Percentiles rank a stretch among this genome's conserved stretches.
phyloP scores from a whole-genome alignment of 2,797 vertebrate genomes.

The Sparus aurata region DNA sequence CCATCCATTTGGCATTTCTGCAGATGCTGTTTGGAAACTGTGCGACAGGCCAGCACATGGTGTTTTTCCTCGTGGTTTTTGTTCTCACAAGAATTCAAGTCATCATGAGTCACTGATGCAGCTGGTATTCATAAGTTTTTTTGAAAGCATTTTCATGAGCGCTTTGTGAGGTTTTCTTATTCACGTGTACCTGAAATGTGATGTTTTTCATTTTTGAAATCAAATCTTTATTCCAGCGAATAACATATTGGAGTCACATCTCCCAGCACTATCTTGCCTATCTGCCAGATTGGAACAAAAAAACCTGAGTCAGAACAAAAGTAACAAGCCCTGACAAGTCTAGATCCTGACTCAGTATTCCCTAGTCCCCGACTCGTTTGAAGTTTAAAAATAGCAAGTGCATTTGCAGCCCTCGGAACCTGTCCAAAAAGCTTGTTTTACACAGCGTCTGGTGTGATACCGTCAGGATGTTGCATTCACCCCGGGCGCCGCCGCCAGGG shows the following conservation, averaged over 20 bases:
- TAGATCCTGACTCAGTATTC: slow-evolving; percentile 26
- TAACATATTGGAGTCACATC: background rate
- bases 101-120: background rate
- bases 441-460: slow-evolving; percentile 8
- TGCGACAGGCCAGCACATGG: background rate
- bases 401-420: slow-evolving; percentile 1
- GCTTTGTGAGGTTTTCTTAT: background rate
- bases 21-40: slow-evolving; percentile 50
- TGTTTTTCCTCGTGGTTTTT: background rate
- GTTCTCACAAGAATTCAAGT: background rate
- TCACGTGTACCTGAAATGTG: background rate
- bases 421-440: slow-evolving; percentile 29
- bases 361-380: background rate
- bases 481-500: background rate
- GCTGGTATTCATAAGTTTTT: background rate
- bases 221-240: background rate
- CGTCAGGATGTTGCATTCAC: slow-evolving; percentile 11
- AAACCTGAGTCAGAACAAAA: background rate
- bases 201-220: background rate
- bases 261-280: background rate
- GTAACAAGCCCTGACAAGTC: slow-evolving; percentile 15
- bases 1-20: slow-evolving; percentile 34
- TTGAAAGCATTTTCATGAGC: background rate
- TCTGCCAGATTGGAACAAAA: slow-evolving; percentile 10
- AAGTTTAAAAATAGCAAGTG: slow-evolving; percentile 46